Evolutionary conservation across 2,113 vertebrate species (phyloP).

Genomic region (Cryptotis parvus): DNA sequence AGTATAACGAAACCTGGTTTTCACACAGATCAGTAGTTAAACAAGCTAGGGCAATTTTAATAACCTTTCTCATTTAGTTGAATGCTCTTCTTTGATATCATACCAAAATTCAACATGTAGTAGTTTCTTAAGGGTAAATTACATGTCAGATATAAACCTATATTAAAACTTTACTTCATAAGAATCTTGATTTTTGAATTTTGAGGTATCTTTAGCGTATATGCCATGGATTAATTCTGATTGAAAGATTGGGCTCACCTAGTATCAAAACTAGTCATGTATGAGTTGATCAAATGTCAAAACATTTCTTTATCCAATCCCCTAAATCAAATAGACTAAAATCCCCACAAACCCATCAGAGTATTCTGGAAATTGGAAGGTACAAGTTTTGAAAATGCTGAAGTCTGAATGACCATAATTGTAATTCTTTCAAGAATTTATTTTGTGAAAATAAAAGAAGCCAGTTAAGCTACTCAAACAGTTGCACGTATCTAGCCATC

Average conservation of each 20-base stretch:
- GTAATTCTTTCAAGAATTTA: not conserved
- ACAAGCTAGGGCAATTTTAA: not conserved
- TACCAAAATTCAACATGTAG: not conserved
- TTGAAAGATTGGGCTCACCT: not conserved
- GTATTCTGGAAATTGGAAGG: not conserved
- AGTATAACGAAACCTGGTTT: not conserved
- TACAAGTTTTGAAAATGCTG: not conserved
- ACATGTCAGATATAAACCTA: not conserved
- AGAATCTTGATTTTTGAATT: not conserved
- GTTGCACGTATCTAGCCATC: rapidly evolving
- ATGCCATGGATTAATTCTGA: not conserved
- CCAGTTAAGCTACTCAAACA: not conserved
- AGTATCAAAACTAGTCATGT: not conserved
- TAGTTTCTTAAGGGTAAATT: not conserved
- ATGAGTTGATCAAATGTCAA: not conserved
- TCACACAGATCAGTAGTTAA: not conserved
- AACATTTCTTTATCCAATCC: not conserved
- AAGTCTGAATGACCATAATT: not conserved
- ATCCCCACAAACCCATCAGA: not conserved
- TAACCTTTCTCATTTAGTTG: not conserved
- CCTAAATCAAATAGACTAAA: not conserved
- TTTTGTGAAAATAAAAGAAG: not conserved
- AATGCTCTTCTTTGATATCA: not conserved
- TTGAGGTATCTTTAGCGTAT: not conserved
- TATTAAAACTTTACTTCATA: not conserved